Evolutionary conservation across 2,113 vertebrate species (phyloP).

Genomic region (Sphyrna mokarran): DNA sequence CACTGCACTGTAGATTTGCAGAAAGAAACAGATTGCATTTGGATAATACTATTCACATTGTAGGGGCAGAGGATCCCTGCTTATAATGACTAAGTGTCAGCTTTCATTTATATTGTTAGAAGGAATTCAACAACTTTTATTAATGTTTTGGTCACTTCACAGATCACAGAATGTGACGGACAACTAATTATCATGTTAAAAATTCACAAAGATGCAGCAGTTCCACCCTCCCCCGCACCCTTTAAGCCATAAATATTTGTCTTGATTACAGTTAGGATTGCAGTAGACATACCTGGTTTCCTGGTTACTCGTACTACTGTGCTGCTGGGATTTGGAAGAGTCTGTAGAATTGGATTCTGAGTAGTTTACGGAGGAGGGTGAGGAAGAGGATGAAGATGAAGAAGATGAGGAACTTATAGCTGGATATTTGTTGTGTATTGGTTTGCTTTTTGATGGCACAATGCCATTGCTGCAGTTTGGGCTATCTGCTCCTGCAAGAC

Average conservation of each 20-base stretch:
- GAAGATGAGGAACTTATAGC: slow-evolving; percentile 76
- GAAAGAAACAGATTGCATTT: background rate
- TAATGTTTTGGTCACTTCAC: background rate
- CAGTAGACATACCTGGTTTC: slow-evolving; percentile 76
- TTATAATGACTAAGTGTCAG: background rate
- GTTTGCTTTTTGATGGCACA: slow-evolving; percentile 76
- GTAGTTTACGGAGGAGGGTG: slow-evolving; percentile 93
- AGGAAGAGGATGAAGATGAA: slow-evolving; percentile 79
- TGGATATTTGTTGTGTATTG: slow-evolving; percentile 84
- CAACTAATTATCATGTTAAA: background rate
- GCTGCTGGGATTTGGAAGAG: slow-evolving; percentile 93
- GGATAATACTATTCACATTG: background rate
- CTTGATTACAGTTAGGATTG: background rate
- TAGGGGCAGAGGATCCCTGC: background rate
- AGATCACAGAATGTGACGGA: background rate
- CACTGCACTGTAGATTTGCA: background rate
- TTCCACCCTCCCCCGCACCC: background rate
- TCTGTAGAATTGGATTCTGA: slow-evolving; percentile 96
- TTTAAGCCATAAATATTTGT: background rate
- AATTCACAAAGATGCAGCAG: background rate
- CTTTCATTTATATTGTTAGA: background rate
- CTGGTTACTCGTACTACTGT: slow-evolving; percentile 92
- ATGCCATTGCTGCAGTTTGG: slow-evolving; percentile 94
- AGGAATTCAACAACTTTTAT: background rate
- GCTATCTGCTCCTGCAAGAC: slow-evolving; percentile 78